Evolutionary conservation across 2,113 vertebrate species (phyloP).

Genomic region (Chroicocephalus ridibundus): DNA sequence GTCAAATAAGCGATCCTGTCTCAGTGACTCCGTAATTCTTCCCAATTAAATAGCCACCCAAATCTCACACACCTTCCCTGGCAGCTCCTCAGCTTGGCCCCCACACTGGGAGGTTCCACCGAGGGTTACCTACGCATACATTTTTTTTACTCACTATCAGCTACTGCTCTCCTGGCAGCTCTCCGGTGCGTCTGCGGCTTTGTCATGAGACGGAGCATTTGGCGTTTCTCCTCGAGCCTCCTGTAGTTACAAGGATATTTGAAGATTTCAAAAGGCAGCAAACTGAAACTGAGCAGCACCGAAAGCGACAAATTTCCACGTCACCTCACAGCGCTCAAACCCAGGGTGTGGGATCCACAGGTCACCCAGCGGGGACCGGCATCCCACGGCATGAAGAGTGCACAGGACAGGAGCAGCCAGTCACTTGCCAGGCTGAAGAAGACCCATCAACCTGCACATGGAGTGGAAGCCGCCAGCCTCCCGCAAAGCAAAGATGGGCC

Average conservation of each 20-base stretch:
- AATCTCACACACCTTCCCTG: neutral
- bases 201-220: neutral
- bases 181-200: neutral
- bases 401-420: neutral
- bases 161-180: neutral
- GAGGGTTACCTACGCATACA: neutral
- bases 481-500: neutral
- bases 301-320: rapidly evolving
- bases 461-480: neutral
- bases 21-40: neutral
- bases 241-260: neutral
- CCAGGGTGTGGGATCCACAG: neutral
- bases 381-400: neutral
- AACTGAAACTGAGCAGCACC: neutral
- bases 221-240: neutral
- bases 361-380: rapidly evolving
- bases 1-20: neutral
- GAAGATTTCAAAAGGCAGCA: neutral
- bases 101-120: neutral
- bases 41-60: neutral
- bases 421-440: neutral
- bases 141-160: neutral
- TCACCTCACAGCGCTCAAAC: neutral
- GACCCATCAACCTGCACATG: too few species aligned
- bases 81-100: neutral